Evolutionary conservation across 2,888 invertebrate genomes (phyloP).

Genomic region (Caenorhabditis becei): DNA sequence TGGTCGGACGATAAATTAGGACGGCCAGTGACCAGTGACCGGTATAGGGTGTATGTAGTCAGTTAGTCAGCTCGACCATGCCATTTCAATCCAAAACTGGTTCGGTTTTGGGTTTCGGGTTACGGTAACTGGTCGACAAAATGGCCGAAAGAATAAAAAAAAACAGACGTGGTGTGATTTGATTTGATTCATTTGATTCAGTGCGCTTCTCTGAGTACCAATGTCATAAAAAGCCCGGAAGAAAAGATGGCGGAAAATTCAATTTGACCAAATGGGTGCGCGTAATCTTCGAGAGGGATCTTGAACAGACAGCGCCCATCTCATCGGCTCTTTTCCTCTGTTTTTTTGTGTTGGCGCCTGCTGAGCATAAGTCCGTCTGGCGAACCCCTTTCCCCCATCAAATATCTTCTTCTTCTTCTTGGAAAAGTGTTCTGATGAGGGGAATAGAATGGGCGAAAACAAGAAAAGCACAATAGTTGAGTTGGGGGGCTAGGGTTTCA

Average conservation of each 20-base stretch:
- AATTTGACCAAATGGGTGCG: slow-evolving; percentile 47
- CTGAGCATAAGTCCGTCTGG: slow-evolving; percentile 39
- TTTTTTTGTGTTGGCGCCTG: slow-evolving; percentile 25
- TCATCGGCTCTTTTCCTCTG: slow-evolving; percentile 9
- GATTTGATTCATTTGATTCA: slow-evolving; percentile 29
- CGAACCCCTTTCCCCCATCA: slow-evolving; percentile 20
- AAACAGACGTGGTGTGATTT: slow-evolving; percentile 1
- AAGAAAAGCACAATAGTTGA: slow-evolving; percentile 51
- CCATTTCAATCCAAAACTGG: slow-evolving; percentile 22
- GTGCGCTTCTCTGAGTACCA: slow-evolving; percentile 6
- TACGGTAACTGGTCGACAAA: not conserved
- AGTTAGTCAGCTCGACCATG: slow-evolving; percentile 22
- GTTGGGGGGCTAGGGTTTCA: slow-evolving; percentile 48
- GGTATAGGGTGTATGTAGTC: not conserved
- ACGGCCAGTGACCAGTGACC: slow-evolving; percentile 17
- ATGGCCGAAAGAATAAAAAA: no score
- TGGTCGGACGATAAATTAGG: slow-evolving; percentile 41
- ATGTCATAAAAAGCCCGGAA: slow-evolving; percentile 20
- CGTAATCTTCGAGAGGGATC: not conserved
- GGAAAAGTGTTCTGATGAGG: slow-evolving; percentile 18
- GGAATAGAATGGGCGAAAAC: slow-evolving; percentile 13
- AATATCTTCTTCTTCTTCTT: slow-evolving; percentile 26
- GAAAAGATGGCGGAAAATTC: slow-evolving; percentile 30
- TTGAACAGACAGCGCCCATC: not conserved
- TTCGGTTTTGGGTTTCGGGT: not conserved